Conservation (phyloP, 1,140 invertebrate species). For the Drosophila pandora region DNA sequence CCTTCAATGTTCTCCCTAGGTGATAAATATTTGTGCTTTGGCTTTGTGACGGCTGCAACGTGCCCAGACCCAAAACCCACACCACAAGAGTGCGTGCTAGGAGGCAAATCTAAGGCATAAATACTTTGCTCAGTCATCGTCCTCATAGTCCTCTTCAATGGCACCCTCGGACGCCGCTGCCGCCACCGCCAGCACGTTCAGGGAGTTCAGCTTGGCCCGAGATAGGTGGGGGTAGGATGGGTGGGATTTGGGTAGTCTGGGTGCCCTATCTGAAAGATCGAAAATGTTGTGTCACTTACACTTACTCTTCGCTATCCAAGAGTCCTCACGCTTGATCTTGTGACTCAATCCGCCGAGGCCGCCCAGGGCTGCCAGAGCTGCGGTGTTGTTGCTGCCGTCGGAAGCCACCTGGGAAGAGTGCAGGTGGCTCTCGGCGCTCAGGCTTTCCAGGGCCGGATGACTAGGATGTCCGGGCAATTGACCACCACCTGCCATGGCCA, state of each 20-base stretch:
- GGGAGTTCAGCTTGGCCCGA: conserved; percentile 18
- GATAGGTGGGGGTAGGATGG: conserved; percentile 7
- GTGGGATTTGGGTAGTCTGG: conserved; percentile 15
- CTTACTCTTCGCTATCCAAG: conserved; percentile 80
- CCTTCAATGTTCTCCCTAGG: neutral
- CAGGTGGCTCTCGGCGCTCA: conserved; percentile 70
- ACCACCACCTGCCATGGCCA: conserved; percentile 58
- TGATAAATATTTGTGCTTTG: neutral
- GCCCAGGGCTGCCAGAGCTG: conserved; percentile 69
- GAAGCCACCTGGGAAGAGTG: conserved; percentile 66
- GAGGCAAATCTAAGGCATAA: conserved; percentile 19
- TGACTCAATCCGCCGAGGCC: conserved; percentile 63
- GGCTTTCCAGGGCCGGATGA: conserved; percentile 71
- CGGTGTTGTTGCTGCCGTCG: conserved; percentile 75
- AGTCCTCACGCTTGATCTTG: conserved; percentile 81
- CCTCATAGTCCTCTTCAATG: conserved; percentile 53
- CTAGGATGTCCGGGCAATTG: conserved; percentile 60
- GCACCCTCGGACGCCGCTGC: conserved; percentile 58
- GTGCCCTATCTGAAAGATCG: conserved; percentile 63
- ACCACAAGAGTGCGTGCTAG: conserved; percentile 11
- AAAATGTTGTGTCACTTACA: conserved; percentile 52
- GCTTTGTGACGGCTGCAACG: neutral
- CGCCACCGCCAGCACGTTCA: conserved; percentile 46
- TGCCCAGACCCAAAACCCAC: conserved; percentile 5
- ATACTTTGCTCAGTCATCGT: conserved; percentile 51